These are phyloP conservation scores for Canis aureus DNA, from an alignment of 2,113 vertebrate species.

Conservation along the genomic window DNA sequence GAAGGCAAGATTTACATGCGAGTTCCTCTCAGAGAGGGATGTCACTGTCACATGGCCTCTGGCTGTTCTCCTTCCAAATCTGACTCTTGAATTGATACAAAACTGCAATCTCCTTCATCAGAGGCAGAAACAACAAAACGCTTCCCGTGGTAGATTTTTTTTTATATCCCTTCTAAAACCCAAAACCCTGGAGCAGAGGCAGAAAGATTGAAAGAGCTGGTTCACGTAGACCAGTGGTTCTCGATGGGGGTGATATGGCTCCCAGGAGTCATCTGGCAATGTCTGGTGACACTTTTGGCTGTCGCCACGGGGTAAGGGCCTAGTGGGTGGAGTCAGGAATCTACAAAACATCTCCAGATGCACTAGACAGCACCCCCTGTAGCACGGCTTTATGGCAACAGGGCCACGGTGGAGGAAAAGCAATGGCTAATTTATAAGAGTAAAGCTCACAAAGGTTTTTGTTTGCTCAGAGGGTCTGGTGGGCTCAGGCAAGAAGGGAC, in stretches of 20 bases:
- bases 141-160: not conserved
- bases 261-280: not conserved
- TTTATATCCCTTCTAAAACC: not conserved
- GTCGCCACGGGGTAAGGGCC: not conserved
- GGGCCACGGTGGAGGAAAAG: not conserved
- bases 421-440: not conserved
- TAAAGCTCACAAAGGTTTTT: not conserved
- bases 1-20: too few relatives aligned
- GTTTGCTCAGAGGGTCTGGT: not conserved
- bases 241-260: not conserved
- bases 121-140: not conserved
- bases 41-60: not conserved
- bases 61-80: not conserved
- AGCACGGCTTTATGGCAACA: not conserved
- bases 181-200: not conserved
- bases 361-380: not conserved
- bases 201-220: not conserved
- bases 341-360: not conserved
- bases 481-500: not conserved
- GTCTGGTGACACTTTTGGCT: not conserved
- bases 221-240: not conserved
- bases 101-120: not conserved
- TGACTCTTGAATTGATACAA: not conserved
- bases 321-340: not conserved
- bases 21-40: not conserved